A percentile compares a stretch with the other conserved stretches of the same genome.
phyloP scores from a whole-genome alignment of 1,140 invertebrate genomes.

The Cydia fagiglandana region DNA sequence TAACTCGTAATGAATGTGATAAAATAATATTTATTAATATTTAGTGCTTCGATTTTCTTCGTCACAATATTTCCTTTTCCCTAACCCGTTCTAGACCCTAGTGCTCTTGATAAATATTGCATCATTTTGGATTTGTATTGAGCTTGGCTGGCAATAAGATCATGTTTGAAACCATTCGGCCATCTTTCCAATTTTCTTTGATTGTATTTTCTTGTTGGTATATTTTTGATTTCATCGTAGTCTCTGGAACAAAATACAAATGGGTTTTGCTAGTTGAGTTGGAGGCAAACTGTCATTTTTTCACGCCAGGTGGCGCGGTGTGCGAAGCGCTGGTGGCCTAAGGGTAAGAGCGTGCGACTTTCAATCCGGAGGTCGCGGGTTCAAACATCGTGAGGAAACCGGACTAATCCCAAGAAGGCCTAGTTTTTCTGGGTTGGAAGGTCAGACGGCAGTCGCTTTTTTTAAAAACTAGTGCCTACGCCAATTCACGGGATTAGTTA shows the following conservation, averaged over 20 bases:
- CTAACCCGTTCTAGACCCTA: not conserved
- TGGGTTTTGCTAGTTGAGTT: not conserved
- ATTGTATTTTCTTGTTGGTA: not conserved
- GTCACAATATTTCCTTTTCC: no score
- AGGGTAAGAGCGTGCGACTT: no score
- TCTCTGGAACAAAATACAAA: not conserved
- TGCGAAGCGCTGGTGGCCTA: no score
- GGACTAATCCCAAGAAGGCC: no score
- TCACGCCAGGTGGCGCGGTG: not conserved
- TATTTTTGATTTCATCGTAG: slow-evolving; percentile 16
- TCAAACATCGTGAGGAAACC: no score
- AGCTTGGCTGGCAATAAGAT: not conserved
- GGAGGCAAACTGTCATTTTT: not conserved
- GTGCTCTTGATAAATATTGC: not conserved
- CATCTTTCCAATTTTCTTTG: not conserved
- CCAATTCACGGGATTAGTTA: no score
- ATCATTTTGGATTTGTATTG: not conserved
- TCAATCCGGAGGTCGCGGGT: no score
- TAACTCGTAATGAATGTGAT: no score
- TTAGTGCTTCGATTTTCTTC: no score
- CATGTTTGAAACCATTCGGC: not conserved
- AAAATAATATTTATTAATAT: not conserved
- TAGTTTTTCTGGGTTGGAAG: no score
- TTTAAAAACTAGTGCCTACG: no score
- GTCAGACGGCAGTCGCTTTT: no score